Base-by-base conservation (phyloP, 2,888 invertebrate genomes). In the Noctuana brunneofusca region DNA sequence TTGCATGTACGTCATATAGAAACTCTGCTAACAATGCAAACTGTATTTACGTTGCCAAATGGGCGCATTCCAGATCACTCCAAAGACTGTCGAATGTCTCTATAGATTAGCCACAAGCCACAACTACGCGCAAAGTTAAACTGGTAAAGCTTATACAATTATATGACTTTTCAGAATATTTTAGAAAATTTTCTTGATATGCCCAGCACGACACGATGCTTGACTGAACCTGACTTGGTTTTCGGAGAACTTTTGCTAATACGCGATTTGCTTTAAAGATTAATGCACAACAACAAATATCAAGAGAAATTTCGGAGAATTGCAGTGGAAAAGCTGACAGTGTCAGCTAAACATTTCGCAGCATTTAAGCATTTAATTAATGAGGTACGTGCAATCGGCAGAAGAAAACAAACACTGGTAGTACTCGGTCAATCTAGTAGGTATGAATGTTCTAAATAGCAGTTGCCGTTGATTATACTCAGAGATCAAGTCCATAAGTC, bases 401-500 rank as follows among this genome's bases (percentile, higher is more conserved):
- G 12, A 12, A 41, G 8, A 6, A 1, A 46, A 46, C 20, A 46
- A 46, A 12, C 20, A 8, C 20, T 20, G 20, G 3, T 6, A 46
- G 14, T 12, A 2, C 49, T n/a, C 20, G 18, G 14, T 38, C 16
- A 41, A 41, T 41, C 16, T 38, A 20, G 43, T n/a, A 46, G 14
- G n/a, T n/a, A 22, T 35, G 53, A 46, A 53, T 46, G 16, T 60
- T 60, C 48, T 24, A 54, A 22, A 54, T 24, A 35, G 16, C 35
- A 32, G 9, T 5, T 27, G 27, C 24, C 35, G 46, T 35, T 46
- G 60, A 43, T 60, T 46, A 46, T 22, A 35, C 14, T 32, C 35
- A 54, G 35, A 48, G 43, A 60, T 35, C 48, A 24, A 35, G 32
- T 60, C 60, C 35, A 60, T 60, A 60, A 48, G 54, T 60, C 60